Evolutionary conservation across 2,888 invertebrate species (phyloP).

Genomic region (Chrysolina americana): DNA sequence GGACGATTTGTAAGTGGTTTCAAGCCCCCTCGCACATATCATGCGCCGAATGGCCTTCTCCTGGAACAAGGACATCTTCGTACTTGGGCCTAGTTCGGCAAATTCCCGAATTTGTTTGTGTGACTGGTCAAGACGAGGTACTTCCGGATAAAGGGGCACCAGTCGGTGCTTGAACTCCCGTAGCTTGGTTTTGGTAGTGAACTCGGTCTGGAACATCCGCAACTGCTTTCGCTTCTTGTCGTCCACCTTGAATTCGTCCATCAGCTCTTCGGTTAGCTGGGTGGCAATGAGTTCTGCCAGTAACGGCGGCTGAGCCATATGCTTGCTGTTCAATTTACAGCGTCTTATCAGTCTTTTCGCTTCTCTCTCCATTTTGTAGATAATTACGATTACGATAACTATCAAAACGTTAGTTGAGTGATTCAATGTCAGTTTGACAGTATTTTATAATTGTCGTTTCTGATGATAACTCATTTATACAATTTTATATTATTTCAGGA

Average conservation of each 20-base stretch:
- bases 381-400: slow-evolving; percentile 18
- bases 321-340: slow-evolving; percentile 46
- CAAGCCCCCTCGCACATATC: slow-evolving; percentile 73
- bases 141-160: slow-evolving; percentile 61
- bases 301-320: slow-evolving; percentile 42
- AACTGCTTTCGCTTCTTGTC: slow-evolving; percentile 58
- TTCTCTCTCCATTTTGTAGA: slow-evolving; percentile 43
- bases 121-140: slow-evolving; percentile 59
- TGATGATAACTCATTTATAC: background rate
- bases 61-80: slow-evolving; percentile 76
- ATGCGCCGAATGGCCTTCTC: slow-evolving; percentile 75
- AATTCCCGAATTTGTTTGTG: slow-evolving; percentile 72
- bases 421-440: slow-evolving; percentile 23
- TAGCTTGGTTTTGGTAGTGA: slow-evolving; percentile 59
- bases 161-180: slow-evolving; percentile 60
- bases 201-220: slow-evolving; percentile 60
- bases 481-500: slow-evolving; percentile 11
- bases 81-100: slow-evolving; percentile 74
- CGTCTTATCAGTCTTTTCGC: slow-evolving; percentile 42
- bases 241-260: slow-evolving; percentile 60
- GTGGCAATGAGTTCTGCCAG: slow-evolving; percentile 59
- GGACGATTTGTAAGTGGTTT: slow-evolving; percentile 72
- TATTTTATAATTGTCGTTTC: slow-evolving; percentile 7
- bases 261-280: slow-evolving; percentile 60
- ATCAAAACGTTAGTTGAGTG: slow-evolving; percentile 9